Percentiles rank a stretch among this genome's conserved stretches.
Evolutionary conservation across 2,113 vertebrate species (phyloP).

Genomic region (Sander lucioperca): DNA sequence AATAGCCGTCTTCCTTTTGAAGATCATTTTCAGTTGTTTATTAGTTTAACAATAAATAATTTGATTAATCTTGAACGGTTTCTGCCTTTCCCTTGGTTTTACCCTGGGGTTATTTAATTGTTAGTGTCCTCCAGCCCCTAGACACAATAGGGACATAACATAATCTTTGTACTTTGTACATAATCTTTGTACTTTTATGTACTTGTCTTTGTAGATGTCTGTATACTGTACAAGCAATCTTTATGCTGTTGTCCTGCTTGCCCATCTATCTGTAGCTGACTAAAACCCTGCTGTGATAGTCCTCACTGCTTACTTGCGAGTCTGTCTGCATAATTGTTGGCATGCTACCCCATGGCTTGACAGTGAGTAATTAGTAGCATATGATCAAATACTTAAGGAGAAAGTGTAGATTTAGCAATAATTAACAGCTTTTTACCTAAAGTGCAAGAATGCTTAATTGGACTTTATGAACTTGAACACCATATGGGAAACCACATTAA

Average conservation of each 20-base stretch:
- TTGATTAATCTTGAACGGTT: no score
- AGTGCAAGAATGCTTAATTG: conserved; percentile 48
- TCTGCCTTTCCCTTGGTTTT: no score
- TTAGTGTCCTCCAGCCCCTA: no score
- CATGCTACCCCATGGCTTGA: conserved; percentile 38
- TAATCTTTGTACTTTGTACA: no score
- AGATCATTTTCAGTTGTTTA: no score
- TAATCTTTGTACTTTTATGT: no score
- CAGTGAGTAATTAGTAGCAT: conserved; percentile 68
- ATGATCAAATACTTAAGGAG: conserved; percentile 54
- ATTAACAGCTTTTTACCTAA: conserved; percentile 53
- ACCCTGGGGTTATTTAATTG: no score
- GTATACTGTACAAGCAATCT: background rate
- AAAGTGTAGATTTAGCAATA: conserved; percentile 55
- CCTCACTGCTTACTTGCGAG: conserved; percentile 36
- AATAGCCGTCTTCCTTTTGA: no score
- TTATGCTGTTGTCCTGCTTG: background rate
- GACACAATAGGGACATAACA: no score
- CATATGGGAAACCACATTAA: conserved; percentile 52
- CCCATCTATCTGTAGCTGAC: conserved; percentile 42
- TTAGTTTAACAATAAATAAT: no score
- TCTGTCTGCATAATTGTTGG: conserved; percentile 54
- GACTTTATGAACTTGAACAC: conserved; percentile 48
- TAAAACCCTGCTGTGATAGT: conserved; percentile 41
- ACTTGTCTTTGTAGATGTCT: background rate